Percentiles rank a stretch among this genome's conserved stretches.
These are phyloP conservation scores for Leucophenga maculata DNA, from an alignment of 2,888 invertebrate genomes.

Conservation along the genomic window DNA sequence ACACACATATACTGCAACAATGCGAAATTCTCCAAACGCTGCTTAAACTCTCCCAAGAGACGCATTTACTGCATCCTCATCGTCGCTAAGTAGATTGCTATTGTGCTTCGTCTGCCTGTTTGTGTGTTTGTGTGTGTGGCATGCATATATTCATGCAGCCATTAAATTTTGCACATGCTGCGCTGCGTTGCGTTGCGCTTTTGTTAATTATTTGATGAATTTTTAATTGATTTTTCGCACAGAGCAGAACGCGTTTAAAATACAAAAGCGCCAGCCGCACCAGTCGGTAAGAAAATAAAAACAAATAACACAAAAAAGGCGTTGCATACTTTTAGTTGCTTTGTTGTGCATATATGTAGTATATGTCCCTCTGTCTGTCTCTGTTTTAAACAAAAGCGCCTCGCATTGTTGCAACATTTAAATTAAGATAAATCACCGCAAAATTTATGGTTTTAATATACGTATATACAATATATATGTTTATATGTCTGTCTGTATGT, in stretches of 20 bases:
- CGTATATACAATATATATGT: constrained; percentile 21
- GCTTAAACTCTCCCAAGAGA: constrained; percentile 60
- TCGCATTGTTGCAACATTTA: constrained; percentile 69
- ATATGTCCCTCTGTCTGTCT: constrained; percentile 24
- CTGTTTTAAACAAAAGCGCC: constrained; percentile 3
- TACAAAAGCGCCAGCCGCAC: constrained; percentile 29
- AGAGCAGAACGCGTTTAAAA: constrained; percentile 36
- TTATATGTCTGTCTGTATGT: constrained; percentile 16
- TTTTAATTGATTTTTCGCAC: constrained; percentile 69
- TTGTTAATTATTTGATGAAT: constrained; percentile 70
- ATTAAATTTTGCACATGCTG: constrained; percentile 34
- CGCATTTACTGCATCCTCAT: constrained; percentile 30
- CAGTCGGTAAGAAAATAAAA: constrained; percentile 31
- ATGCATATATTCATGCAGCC: constrained; percentile 6
- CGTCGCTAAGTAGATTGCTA: constrained; percentile 37
- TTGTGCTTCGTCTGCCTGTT: not conserved
- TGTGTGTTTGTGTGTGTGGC: constrained; percentile 24
- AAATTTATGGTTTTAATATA: constrained; percentile 69
- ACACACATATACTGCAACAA: not conserved
- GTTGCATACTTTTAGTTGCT: constrained; percentile 62
- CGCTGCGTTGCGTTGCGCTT: constrained; percentile 47
- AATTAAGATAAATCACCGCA: constrained; percentile 72
- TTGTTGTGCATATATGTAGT: constrained; percentile 60
- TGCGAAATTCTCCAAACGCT: constrained; percentile 49
- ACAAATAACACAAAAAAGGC: constrained; percentile 38